phyloP scores from a whole-genome alignment of 2,113 vertebrate genomes.

The Salminus brasiliensis region DNA sequence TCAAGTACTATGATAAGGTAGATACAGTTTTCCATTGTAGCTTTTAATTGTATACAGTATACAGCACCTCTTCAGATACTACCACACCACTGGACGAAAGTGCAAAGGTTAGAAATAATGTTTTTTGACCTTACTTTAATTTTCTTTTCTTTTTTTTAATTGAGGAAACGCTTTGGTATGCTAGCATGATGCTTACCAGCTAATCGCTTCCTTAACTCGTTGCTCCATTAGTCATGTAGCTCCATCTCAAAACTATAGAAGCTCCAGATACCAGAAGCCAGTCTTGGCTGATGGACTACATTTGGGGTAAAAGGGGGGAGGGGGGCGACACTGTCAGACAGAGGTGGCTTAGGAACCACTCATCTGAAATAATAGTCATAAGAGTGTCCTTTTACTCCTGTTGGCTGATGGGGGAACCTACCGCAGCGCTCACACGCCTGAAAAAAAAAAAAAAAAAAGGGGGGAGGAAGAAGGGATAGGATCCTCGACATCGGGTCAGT shows the following conservation, averaged over 20 bases:
- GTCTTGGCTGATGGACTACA: not conserved
- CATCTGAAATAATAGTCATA: conserved; percentile 23
- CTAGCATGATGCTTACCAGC: no score
- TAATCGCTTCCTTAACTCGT: no score
- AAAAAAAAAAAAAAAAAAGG: conserved; percentile 24
- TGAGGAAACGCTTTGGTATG: no score
- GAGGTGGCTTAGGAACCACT: conserved; percentile 40
- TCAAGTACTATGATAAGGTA: no score
- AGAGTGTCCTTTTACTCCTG: conserved; percentile 24
- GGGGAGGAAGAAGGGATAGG: conserved; percentile 30
- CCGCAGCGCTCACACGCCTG: conserved; percentile 11
- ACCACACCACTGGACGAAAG: no score
- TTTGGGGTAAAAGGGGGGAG: not conserved
- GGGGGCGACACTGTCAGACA: not conserved
- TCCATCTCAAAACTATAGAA: not conserved
- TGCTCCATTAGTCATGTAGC: no score
- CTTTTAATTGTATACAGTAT: no score
- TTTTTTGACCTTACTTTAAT: no score
- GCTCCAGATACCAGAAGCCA: not conserved
- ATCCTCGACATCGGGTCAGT: conserved; percentile 51
- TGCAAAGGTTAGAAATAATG: no score
- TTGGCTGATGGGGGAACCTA: conserved; percentile 16
- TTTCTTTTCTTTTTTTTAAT: no score
- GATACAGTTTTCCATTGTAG: no score
- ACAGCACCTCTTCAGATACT: no score